Evolutionary conservation across 2,888 invertebrate genomes (phyloP).

Genomic region (Parasteatoda lunata): DNA sequence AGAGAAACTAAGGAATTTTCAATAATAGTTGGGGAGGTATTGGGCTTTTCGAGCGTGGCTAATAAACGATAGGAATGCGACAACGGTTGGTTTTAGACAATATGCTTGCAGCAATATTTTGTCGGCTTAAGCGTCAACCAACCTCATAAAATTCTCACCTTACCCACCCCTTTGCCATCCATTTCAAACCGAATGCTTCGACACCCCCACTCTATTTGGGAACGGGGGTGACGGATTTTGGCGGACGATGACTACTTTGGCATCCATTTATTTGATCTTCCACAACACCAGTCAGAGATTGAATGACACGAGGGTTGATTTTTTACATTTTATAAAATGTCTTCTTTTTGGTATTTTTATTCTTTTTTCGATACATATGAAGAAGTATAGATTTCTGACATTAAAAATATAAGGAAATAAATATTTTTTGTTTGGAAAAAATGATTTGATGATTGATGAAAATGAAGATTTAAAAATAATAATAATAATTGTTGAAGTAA

Average conservation of each 20-base stretch:
- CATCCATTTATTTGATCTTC: slow-evolving; percentile 13
- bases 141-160: slow-evolving; percentile 68
- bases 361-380: too few species aligned
- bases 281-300: neutral
- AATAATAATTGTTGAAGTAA: too few species aligned
- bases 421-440: too few species aligned
- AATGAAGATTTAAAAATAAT: too few species aligned
- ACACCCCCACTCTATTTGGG: neutral
- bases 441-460: too few species aligned
- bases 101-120: slow-evolving; percentile 70
- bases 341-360: too few species aligned
- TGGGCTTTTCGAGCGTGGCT: slow-evolving; percentile 59
- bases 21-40: slow-evolving; percentile 64
- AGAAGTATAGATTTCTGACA: too few species aligned
- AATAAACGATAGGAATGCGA: slow-evolving; percentile 70
- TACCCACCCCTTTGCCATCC: slow-evolving; percentile 57
- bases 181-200: slow-evolving; percentile 35
- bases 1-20: slow-evolving; percentile 68
- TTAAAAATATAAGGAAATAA: too few species aligned
- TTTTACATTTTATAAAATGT: neutral
- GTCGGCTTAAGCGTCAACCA: slow-evolving; percentile 69
- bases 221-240: slow-evolving; percentile 34
- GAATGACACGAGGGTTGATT: neutral
- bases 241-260: slow-evolving; percentile 47
- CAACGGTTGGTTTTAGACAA: slow-evolving; percentile 70